These are phyloP conservation scores for Podiceps cristatus DNA, from an alignment of 2,113 vertebrate genomes.

Conservation along the genomic window DNA sequence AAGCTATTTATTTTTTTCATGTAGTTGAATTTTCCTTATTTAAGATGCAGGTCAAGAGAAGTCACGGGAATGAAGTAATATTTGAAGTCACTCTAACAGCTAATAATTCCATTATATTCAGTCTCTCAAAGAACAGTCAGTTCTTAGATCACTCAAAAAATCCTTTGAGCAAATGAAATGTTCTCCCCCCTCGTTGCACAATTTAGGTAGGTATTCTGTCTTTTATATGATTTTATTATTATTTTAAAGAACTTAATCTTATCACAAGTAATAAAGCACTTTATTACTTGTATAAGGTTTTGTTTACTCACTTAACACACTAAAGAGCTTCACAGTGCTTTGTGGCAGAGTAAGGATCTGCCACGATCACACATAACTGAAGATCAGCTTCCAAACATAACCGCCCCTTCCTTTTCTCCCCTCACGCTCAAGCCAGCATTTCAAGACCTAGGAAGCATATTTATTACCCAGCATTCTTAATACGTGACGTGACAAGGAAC, in stretches of 20 bases:
- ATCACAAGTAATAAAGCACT: background rate
- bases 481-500: background rate
- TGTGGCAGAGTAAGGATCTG: background rate
- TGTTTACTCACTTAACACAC: background rate
- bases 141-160: background rate
- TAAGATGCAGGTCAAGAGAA: background rate
- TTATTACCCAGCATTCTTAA: background rate
- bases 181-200: background rate
- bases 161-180: background rate
- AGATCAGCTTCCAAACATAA: background rate
- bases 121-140: background rate
- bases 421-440: background rate
- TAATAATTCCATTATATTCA: background rate
- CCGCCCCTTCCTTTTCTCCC: background rate
- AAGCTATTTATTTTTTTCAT: background rate
- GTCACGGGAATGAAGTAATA: background rate
- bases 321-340: background rate
- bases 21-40: background rate
- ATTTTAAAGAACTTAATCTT: background rate
- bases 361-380: background rate
- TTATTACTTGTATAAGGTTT: background rate
- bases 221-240: rapidly evolving
- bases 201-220: background rate
- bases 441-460: background rate
- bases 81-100: background rate